Conservation (phyloP, 2,888 invertebrate genomes). For the Callinectes sapidus region DNA sequence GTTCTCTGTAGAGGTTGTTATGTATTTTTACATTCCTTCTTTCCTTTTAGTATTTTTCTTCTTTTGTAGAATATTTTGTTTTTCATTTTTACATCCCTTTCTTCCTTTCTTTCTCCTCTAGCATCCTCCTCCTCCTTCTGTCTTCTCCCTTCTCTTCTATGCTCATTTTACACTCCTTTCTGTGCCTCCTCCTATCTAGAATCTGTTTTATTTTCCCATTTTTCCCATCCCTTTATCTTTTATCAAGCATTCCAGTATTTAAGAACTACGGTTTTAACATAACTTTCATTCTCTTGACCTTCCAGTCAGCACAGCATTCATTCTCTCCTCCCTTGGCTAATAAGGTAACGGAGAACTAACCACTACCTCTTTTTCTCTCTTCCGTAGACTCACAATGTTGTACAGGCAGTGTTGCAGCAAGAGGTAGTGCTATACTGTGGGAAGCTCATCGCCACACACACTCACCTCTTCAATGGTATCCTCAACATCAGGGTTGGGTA, state of each 20-base stretch:
- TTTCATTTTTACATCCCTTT: too few relatives aligned
- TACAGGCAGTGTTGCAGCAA: slow-evolving; percentile 94
- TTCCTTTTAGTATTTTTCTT: too few relatives aligned
- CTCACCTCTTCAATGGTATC: slow-evolving; percentile 96
- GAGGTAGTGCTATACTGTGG: slow-evolving; percentile 96
- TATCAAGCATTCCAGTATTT: not conserved
- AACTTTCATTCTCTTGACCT: not conserved
- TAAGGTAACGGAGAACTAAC: not conserved
- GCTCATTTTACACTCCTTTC: not conserved
- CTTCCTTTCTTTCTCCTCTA: too few relatives aligned
- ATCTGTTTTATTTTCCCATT: not conserved
- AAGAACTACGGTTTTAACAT: not conserved
- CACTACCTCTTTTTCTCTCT: slow-evolving; percentile 78
- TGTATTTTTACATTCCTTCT: too few relatives aligned
- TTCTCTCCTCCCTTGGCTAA: not conserved
- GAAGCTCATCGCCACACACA: slow-evolving; percentile 92
- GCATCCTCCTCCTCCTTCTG: too few relatives aligned
- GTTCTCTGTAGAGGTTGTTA: too few relatives aligned
- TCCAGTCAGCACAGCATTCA: not conserved
- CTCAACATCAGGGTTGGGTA: slow-evolving; percentile 86
- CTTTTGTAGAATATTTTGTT: too few relatives aligned
- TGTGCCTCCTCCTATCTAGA: not conserved
- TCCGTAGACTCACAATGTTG: slow-evolving; percentile 87
- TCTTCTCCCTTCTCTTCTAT: too few relatives aligned
- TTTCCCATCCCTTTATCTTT: not conserved